A percentile compares a stretch with the other conserved stretches of the same genome.
Evolutionary conservation across 2,888 invertebrate species (phyloP).

Genomic region (Thumatha senex): DNA sequence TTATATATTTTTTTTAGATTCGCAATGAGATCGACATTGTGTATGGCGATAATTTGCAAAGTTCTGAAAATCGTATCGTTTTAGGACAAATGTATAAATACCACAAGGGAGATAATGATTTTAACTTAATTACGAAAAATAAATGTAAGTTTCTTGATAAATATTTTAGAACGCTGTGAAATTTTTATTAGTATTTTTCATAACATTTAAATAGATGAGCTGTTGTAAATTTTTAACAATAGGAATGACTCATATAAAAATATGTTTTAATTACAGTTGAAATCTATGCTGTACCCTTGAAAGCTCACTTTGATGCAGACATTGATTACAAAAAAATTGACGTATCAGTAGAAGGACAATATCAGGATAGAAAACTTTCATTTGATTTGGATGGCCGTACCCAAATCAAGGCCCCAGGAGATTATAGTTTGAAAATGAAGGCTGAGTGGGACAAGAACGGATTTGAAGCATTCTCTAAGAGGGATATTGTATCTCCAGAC

Average conservation of each 20-base stretch:
- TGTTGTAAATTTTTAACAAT: no score
- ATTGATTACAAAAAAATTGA: constrained; percentile 81
- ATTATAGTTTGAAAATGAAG: constrained; percentile 66
- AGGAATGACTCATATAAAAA: background rate
- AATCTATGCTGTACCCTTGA: constrained; percentile 79
- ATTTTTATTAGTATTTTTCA: no score
- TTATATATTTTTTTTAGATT: constrained; percentile 34
- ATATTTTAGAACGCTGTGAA: background rate
- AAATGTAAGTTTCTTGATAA: constrained; percentile 55
- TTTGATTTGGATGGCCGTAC: constrained; percentile 83
- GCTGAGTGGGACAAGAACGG: constrained; percentile 57
- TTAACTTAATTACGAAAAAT: constrained; percentile 78
- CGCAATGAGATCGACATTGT: constrained; percentile 81
- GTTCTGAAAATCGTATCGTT: constrained; percentile 80
- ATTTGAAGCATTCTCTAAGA: constrained; percentile 79
- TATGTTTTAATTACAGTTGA: constrained; percentile 60
- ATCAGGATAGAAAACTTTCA: constrained; percentile 84
- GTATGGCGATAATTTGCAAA: constrained; percentile 85
- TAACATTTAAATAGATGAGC: no score
- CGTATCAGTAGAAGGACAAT: constrained; percentile 81
- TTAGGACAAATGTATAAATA: constrained; percentile 71
- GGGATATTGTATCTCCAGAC: constrained; percentile 79
- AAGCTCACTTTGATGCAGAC: constrained; percentile 81
- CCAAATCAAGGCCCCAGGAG: constrained; percentile 67
- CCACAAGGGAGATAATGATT: constrained; percentile 61